phyloP scores from a whole-genome alignment of 2,888 invertebrate species.

The Melinopterus prodromus region DNA sequence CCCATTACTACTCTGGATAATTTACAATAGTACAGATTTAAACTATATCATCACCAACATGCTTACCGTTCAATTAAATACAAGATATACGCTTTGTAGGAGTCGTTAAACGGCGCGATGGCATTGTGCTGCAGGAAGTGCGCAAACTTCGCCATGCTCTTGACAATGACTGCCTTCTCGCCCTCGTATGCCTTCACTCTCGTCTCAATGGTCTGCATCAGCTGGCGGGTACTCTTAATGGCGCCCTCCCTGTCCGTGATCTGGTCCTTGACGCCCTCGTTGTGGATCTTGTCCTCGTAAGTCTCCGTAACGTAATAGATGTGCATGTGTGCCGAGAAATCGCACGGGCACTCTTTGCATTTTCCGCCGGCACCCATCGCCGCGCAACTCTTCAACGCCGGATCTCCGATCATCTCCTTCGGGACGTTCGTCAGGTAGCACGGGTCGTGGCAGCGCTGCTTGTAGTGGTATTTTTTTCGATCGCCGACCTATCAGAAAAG shows the following conservation, averaged over 20 bases:
- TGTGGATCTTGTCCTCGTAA: constrained; percentile 46
- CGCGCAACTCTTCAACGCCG: constrained; percentile 50
- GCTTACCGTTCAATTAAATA: constrained; percentile 52
- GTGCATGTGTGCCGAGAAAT: constrained; percentile 54
- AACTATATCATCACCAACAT: not conserved
- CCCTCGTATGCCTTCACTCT: constrained; percentile 40
- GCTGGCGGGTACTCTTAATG: constrained; percentile 28
- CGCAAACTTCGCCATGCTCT: constrained; percentile 53
- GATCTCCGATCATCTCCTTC: constrained; percentile 52
- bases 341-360: constrained; percentile 51
- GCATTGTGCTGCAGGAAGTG: constrained; percentile 55
- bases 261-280: constrained; percentile 47
- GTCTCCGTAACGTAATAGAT: constrained; percentile 54
- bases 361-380: constrained; percentile 47
- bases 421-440: constrained; percentile 53
- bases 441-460: constrained; percentile 54
- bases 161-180: constrained; percentile 50
- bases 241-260: constrained; percentile 46
- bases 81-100: constrained; percentile 52
- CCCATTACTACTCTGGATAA: no score
- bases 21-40: no score
- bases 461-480: constrained; percentile 51
- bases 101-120: constrained; percentile 53
- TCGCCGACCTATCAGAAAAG: constrained; percentile 45
- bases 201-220: constrained; percentile 35